Evolutionary conservation across 2,888 invertebrate species (phyloP), one percentile per base, ranked within the genome.

Genomic region (Mantis religiosa): DNA sequence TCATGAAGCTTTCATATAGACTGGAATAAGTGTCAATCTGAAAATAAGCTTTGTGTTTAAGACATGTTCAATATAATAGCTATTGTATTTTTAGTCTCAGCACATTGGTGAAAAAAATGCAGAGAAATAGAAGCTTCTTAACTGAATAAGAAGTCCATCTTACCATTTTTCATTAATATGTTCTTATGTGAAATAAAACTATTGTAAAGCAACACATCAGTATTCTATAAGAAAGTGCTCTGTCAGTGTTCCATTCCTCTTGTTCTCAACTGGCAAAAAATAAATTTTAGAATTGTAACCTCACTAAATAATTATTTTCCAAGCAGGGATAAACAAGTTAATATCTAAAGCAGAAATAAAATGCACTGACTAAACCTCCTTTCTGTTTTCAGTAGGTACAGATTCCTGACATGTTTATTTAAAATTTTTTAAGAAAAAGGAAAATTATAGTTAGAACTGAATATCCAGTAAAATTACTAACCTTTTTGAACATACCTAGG

Each of bases 11-110:
- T 81, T 71, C 82, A 34, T 27, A 85, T 83, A 28, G 85, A 85
- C 30, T 27, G 34, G 25, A 2, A 41, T n/a, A 28, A 84, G 54
- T 82, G 84, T 83, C 87, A 83, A 20, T 27, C 28, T 82, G 34
- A 47, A 89, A 81, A 81, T 89, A n/a, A 41, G 9, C 1, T 82
- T 84, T 88, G 87, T 89, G 27, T 89, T 87, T 85, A 89, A 89
- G 88, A 89, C 85, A 89, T 88, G 82, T 89, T 81, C 89, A 89
- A 89, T 89, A 2, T 25, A 71, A 71, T 71, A 20, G 54, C 54
- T 71, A 71, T 71, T 25, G 4, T 71, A 20, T 30, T 71, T 20
- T 20, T 20, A 71, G 20, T 20, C 54, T 20, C 15, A 71, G 20
- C 54, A 71, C 54, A 20, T 71, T 25, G 20, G 54, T 25, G 25